Conservation (phyloP, 2,888 invertebrate species). For the Nomada fucata region DNA sequence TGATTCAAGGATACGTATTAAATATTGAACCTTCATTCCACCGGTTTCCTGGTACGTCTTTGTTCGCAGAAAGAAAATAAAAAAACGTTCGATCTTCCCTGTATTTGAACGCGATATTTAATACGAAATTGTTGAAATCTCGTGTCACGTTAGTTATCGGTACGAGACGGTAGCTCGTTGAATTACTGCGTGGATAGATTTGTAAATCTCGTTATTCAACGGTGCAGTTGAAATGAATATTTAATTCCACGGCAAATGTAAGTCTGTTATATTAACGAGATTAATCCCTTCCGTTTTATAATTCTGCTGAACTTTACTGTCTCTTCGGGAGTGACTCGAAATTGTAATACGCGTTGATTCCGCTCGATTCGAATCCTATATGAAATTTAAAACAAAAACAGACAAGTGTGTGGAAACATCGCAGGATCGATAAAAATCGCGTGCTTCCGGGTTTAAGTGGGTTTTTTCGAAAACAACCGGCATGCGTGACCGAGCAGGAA, state of each 20-base stretch:
- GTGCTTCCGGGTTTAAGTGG: slow-evolving; percentile 35
- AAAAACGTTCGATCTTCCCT: no score
- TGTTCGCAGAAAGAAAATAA: not conserved
- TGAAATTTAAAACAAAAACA: not conserved
- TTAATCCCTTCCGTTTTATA: not conserved
- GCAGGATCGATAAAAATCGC: slow-evolving; percentile 47
- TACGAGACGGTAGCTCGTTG: slow-evolving; percentile 5
- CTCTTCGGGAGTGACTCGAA: not conserved
- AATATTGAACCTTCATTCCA: not conserved
- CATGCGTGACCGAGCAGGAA: slow-evolving; percentile 40
- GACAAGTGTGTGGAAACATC: not conserved
- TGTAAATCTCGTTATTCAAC: not conserved
- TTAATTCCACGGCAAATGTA: not conserved
- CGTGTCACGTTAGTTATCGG: slow-evolving; percentile 9
- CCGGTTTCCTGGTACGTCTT: not conserved
- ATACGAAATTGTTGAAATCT: slow-evolving; percentile 15
- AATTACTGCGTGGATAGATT: slow-evolving; percentile 18
- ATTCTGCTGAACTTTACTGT: not conserved
- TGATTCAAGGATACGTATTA: not conserved
- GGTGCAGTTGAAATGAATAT: not conserved
- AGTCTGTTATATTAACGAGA: not conserved
- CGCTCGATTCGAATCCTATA: not conserved
- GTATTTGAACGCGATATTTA: not conserved
- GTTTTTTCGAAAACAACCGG: slow-evolving; percentile 30
- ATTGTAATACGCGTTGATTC: not conserved